A percentile compares a stretch with the other conserved stretches of the same genome.
phyloP scores from a whole-genome alignment of 1,140 invertebrate species.

The Leptoteleia sp. region DNA sequence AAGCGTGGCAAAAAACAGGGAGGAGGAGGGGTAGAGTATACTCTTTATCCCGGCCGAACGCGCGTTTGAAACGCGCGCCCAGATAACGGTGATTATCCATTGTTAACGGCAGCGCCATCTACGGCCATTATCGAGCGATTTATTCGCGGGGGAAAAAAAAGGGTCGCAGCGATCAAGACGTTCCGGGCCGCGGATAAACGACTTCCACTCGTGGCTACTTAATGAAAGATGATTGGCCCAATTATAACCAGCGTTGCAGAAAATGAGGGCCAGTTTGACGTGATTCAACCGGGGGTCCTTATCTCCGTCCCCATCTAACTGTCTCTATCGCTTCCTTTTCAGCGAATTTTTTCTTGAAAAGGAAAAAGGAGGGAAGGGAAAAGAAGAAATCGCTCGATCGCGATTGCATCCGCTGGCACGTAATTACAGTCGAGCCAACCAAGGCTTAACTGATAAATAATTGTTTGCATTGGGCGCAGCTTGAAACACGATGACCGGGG shows the following conservation, averaged over 20 bases:
- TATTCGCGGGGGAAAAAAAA: conserved; percentile 36
- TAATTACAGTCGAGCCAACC: conserved; percentile 4
- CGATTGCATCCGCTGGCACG: not conserved
- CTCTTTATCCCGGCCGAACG: no score
- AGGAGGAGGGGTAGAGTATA: no score
- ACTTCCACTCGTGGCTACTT: conserved; percentile 63
- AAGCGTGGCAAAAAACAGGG: no score
- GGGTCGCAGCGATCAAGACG: conserved; percentile 25
- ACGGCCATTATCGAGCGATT: conserved; percentile 17
- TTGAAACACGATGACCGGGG: conserved; percentile 4
- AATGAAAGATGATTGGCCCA: conserved; percentile 75
- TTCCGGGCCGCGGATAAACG: conserved; percentile 62
- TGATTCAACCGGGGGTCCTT: conserved; percentile 47
- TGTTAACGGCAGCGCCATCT: conserved; percentile 21
- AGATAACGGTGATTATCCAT: conserved; percentile 43
- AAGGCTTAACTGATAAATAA: conserved; percentile 12
- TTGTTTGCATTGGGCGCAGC: not conserved
- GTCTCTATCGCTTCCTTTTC: conserved; percentile 19
- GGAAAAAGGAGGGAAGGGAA: no score
- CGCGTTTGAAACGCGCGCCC: conserved; percentile 5
- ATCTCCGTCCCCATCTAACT: conserved; percentile 41
- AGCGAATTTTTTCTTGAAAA: conserved; percentile 4
- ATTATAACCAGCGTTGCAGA: conserved; percentile 73
- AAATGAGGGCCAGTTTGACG: conserved; percentile 67
- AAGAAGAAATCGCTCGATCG: no score